Evolutionary conservation across 1,140 invertebrate genomes (phyloP).

Genomic region (Hermetia illucens): DNA sequence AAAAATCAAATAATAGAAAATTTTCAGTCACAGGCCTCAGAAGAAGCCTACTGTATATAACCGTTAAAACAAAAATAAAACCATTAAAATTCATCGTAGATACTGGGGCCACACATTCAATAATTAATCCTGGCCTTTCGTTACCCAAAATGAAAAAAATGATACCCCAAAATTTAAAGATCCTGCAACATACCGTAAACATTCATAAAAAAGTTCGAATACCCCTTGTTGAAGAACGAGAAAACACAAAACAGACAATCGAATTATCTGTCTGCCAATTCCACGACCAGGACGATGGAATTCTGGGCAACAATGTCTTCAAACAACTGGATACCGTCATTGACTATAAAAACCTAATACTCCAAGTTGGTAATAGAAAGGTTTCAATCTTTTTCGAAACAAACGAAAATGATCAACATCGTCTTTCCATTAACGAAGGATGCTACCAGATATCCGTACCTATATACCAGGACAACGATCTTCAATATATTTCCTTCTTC

Average conservation of each 20-base stretch:
- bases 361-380: too few relatives aligned
- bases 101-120: neutral
- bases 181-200: neutral
- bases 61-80: conserved; percentile 3
- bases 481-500: too few relatives aligned
- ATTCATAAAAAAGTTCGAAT: neutral
- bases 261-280: neutral
- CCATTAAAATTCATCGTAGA: neutral
- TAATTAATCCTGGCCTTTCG: neutral
- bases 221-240: neutral
- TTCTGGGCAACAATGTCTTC: conserved; percentile 1
- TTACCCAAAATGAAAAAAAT: neutral
- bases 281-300: conserved; percentile 1
- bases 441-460: too few relatives aligned
- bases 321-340: conserved; percentile 2
- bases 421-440: too few relatives aligned
- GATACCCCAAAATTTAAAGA: conserved; percentile 3
- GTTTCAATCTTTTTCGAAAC: too few relatives aligned
- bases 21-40: neutral
- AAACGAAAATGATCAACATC: too few relatives aligned
- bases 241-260: neutral
- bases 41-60: neutral
- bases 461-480: too few relatives aligned
- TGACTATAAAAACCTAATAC: too few relatives aligned
- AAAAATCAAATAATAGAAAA: neutral